Evolutionary conservation across 2,888 invertebrate species (phyloP).

Genomic region (Anarsia innoxiella): DNA sequence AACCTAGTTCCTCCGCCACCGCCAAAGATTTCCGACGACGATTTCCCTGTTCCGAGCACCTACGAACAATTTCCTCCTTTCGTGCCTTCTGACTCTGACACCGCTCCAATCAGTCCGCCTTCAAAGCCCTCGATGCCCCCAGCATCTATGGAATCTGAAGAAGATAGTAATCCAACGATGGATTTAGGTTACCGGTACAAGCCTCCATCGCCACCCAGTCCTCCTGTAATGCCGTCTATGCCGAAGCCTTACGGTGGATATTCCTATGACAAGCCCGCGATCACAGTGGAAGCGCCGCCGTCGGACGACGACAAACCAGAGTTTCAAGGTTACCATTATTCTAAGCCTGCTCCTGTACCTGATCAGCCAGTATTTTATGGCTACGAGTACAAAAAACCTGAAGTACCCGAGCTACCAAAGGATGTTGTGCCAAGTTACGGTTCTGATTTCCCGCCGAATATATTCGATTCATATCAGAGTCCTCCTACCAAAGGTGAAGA

Average conservation of each 20-base stretch:
- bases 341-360: slow-evolving; percentile 24
- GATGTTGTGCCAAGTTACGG: slow-evolving; percentile 29
- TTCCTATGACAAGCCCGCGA: slow-evolving; percentile 54
- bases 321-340: slow-evolving; percentile 25
- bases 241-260: slow-evolving; percentile 50
- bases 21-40: slow-evolving; percentile 38
- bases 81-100: slow-evolving; percentile 28
- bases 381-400: slow-evolving; percentile 31
- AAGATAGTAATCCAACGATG: slow-evolving; percentile 30
- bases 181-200: slow-evolving; percentile 52
- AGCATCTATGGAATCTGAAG: slow-evolving; percentile 28
- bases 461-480: slow-evolving; percentile 41
- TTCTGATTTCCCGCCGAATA: slow-evolving; percentile 49
- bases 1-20: slow-evolving; percentile 57
- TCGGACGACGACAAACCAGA: slow-evolving; percentile 33
- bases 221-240: slow-evolving; percentile 38
- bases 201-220: slow-evolving; percentile 34
- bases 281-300: slow-evolving; percentile 32
- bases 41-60: slow-evolving; percentile 48
- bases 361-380: slow-evolving; percentile 12
- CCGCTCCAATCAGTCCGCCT: slow-evolving; percentile 21
- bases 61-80: slow-evolving; percentile 67
- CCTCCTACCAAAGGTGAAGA: slow-evolving; percentile 16
- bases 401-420: slow-evolving; percentile 28
- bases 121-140: slow-evolving; percentile 24